A percentile compares a stretch with the other conserved stretches of the same genome.
These are phyloP conservation scores for Iguana delicatissima DNA, from an alignment of 2,797 vertebrate species.

Conservation along the genomic window DNA sequence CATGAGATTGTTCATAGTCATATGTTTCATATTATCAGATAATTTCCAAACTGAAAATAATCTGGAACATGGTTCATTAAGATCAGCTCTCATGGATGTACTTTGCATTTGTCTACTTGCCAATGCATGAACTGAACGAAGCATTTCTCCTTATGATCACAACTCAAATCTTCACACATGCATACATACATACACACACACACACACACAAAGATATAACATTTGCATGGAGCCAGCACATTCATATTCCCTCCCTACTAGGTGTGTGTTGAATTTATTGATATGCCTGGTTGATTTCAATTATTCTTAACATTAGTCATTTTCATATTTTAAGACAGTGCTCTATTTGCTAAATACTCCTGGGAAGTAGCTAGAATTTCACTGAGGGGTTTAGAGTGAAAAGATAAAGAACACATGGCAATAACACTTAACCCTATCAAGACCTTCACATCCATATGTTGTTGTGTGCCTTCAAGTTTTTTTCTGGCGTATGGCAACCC, in stretches of 20 bases:
- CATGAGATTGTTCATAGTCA: not conserved
- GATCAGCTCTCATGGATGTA: not conserved
- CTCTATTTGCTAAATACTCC: not conserved
- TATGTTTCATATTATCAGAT: not conserved
- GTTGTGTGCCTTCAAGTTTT: too few species aligned
- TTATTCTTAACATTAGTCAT: not conserved
- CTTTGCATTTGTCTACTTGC: not conserved
- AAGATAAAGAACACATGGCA: not conserved
- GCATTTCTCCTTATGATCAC: not conserved
- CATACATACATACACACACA: not conserved
- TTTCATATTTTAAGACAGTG: not conserved
- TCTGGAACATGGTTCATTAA: not conserved
- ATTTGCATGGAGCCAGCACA: not conserved
- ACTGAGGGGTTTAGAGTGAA: not conserved
- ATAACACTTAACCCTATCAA: not conserved
- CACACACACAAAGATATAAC: slow-evolving; percentile 1
- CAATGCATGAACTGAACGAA: not conserved
- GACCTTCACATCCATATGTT: not conserved
- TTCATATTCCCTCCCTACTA: not conserved
- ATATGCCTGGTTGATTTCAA: not conserved
- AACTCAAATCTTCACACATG: not conserved
- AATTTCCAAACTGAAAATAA: not conserved
- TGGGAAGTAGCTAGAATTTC: not conserved
- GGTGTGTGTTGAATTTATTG: not conserved
- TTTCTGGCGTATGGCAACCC: too few species aligned